phyloP scores from a whole-genome alignment of 2,113 vertebrate species.

The Lichenostomus cassidix region DNA sequence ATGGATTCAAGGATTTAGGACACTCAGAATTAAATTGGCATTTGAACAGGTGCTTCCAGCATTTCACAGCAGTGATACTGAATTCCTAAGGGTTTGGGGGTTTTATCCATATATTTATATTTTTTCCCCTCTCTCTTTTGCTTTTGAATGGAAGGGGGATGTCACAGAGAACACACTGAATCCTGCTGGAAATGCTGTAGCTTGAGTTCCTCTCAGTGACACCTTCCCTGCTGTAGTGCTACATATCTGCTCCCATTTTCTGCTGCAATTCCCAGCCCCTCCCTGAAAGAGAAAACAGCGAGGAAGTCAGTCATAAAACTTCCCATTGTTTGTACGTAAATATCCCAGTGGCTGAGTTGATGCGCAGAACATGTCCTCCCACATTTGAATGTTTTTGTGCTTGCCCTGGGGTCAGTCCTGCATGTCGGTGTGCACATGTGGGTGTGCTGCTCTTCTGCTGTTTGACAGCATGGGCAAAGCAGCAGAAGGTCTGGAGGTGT shows the following conservation, averaged over 20 bases:
- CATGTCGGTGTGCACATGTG: accelerated
- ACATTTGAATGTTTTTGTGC: not conserved
- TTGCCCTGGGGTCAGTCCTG: not conserved
- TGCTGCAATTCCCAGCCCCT: accelerated
- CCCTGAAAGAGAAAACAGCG: not conserved
- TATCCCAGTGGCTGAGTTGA: not conserved
- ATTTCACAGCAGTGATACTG: not conserved
- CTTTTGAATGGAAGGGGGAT: not conserved
- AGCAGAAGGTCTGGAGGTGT: not conserved
- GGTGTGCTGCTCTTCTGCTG: not conserved
- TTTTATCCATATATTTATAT: not conserved
- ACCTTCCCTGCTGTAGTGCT: not conserved
- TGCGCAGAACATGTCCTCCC: accelerated
- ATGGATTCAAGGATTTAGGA: not conserved
- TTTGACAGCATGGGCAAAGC: accelerated
- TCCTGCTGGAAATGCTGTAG: not conserved
- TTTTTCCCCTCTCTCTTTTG: accelerated
- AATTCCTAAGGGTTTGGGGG: not conserved
- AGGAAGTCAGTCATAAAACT: not conserved
- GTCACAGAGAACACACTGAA: not conserved
- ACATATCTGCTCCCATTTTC: accelerated
- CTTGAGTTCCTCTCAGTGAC: not conserved
- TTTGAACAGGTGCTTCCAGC: not conserved
- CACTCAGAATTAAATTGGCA: not conserved
- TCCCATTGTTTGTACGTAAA: not conserved